Percentiles rank a stretch among this genome's conserved stretches.
These are phyloP conservation scores for Trigoniulus corallinus DNA, from an alignment of 1,140 invertebrate species.

Conservation along the genomic window DNA sequence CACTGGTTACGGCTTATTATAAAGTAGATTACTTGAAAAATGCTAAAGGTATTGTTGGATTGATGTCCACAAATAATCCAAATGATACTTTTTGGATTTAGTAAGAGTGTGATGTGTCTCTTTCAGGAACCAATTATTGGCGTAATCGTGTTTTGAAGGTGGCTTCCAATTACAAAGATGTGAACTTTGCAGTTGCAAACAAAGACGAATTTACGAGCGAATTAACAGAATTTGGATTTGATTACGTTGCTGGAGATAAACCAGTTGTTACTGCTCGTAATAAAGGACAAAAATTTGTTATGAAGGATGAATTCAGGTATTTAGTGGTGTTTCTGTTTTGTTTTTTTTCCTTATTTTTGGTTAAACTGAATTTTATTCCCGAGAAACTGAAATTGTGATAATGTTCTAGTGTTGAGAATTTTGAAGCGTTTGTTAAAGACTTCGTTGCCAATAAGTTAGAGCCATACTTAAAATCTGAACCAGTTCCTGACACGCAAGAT, in stretches of 20 bases:
- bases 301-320: slow-evolving; percentile 78
- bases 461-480: slow-evolving; percentile 89
- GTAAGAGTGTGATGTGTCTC: slow-evolving; percentile 1
- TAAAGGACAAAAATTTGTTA: slow-evolving; percentile 69
- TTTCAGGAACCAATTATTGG: slow-evolving; percentile 93
- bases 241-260: slow-evolving; percentile 71
- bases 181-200: slow-evolving; percentile 76
- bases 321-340: slow-evolving; percentile 14
- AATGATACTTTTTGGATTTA: too few species aligned
- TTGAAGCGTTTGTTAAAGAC: slow-evolving; percentile 77
- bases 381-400: not conserved
- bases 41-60: slow-evolving; percentile 62
- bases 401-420: slow-evolving; percentile 52
- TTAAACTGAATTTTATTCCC: not conserved
- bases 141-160: slow-evolving; percentile 92
- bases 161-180: slow-evolving; percentile 61
- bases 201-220: slow-evolving; percentile 88
- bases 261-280: slow-evolving; percentile 71
- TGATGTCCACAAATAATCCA: too few species aligned
- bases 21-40: slow-evolving; percentile 94
- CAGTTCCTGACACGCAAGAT: slow-evolving; percentile 69
- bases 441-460: slow-evolving; percentile 66
- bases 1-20: slow-evolving; percentile 82
- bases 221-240: slow-evolving; percentile 83
- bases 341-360: slow-evolving; percentile 3